These are phyloP conservation scores for Agrilus mali DNA, from an alignment of 2,888 invertebrate genomes.

Conservation along the genomic window DNA sequence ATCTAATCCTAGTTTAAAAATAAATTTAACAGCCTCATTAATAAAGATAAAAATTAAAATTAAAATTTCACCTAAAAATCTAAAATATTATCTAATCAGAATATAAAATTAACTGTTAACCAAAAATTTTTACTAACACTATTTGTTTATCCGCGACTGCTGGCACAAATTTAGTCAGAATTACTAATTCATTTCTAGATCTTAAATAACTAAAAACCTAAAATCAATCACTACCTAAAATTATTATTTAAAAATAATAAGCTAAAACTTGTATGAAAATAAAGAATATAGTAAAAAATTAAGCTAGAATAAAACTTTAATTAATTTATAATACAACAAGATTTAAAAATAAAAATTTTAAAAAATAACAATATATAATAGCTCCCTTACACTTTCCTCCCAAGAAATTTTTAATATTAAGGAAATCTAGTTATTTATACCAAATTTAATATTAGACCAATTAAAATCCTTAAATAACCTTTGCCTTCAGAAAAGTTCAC, in stretches of 20 bases:
- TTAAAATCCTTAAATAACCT: no score
- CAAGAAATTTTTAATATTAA: no score
- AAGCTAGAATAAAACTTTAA: constrained; percentile 41
- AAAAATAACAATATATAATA: no score
- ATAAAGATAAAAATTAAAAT: constrained; percentile 27
- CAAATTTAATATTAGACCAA: no score
- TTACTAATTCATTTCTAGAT: constrained; percentile 45
- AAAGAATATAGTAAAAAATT: constrained; percentile 37
- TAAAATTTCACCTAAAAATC: constrained; percentile 46
- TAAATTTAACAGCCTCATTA: constrained; percentile 34
- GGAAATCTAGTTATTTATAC: no score
- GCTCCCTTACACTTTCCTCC: neutral
- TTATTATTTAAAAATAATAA: constrained; percentile 35
- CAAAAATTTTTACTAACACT: constrained; percentile 42
- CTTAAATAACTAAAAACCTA: constrained; percentile 47
- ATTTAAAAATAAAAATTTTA: constrained; percentile 29
- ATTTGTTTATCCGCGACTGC: constrained; percentile 58
- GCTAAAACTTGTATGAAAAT: constrained; percentile 45
- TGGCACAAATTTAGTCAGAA: constrained; percentile 55
- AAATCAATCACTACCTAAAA: constrained; percentile 37
- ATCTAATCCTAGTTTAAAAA: constrained; percentile 53
- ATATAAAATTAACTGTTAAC: constrained; percentile 31
- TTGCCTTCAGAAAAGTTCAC: no score
- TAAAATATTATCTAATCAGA: constrained; percentile 32
- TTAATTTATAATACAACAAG: constrained; percentile 31